These are phyloP conservation scores for Leucoma salicis DNA, from an alignment of 2,888 invertebrate species.

Conservation along the genomic window DNA sequence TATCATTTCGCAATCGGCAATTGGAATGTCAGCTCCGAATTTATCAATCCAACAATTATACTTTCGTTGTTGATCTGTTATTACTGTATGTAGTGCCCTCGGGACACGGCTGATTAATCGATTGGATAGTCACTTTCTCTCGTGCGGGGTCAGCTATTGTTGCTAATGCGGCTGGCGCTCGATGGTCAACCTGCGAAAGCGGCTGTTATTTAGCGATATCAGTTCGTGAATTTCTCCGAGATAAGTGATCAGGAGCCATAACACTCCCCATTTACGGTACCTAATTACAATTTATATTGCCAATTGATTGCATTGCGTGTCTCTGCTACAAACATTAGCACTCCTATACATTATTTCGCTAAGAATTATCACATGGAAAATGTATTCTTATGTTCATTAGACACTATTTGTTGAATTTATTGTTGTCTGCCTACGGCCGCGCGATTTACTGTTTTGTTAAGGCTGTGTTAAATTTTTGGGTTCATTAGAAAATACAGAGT, in stretches of 20 bases:
- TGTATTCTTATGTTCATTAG: too few relatives aligned
- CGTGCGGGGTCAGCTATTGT: conserved; percentile 56
- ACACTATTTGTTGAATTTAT: too few relatives aligned
- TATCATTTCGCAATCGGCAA: conserved; percentile 54
- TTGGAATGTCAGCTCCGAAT: conserved; percentile 55
- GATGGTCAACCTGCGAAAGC: conserved; percentile 43
- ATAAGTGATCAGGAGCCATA: conserved; percentile 48
- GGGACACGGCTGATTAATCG: conserved; percentile 65
- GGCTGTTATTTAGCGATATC: conserved; percentile 60
- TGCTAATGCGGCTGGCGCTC: conserved; percentile 37
- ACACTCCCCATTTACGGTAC: conserved; percentile 41
- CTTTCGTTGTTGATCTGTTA: conserved; percentile 58
- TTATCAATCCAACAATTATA: conserved; percentile 64
- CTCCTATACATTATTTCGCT: too few relatives aligned
- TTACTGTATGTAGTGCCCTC: conserved; percentile 56
- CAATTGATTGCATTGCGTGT: conserved; percentile 8
- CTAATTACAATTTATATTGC: conserved; percentile 8
- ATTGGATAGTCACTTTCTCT: conserved; percentile 66
- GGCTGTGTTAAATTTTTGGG: too few relatives aligned
- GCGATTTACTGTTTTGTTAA: too few relatives aligned
- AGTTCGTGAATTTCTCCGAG: conserved; percentile 35
- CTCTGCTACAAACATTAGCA: not conserved
- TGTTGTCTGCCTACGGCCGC: too few relatives aligned
- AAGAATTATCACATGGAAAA: too few relatives aligned
- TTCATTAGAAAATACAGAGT: too few relatives aligned